These are phyloP conservation scores for Temnothorax unifasciatus DNA, from an alignment of 2,888 invertebrate genomes.

Conservation along the genomic window DNA sequence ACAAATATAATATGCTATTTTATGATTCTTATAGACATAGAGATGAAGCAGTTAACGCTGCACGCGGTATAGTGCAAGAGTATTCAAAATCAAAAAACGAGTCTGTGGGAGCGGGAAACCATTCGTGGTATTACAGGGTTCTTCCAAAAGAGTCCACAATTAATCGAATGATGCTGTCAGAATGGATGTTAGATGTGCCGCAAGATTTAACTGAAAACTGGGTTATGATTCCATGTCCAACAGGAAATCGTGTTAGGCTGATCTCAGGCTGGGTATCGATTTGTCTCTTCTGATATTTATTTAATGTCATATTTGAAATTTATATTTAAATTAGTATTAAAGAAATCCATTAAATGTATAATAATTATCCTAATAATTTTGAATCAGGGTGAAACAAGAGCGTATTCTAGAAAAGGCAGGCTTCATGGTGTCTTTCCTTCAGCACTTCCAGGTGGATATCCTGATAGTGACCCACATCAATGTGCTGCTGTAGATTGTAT, in stretches of 20 bases:
- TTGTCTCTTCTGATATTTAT: not conserved
- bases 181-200: conserved; percentile 97
- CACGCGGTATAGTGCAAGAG: conserved; percentile 87
- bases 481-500: conserved; percentile 95
- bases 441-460: conserved; percentile 91
- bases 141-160: conserved; percentile 76
- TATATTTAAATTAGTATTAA: not conserved
- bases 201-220: conserved; percentile 91
- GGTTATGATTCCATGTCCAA: conserved; percentile 93
- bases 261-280: conserved; percentile 89
- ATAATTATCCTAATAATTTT: conserved; percentile 37
- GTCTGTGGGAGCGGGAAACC: conserved; percentile 64
- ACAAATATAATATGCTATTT: conserved; percentile 25
- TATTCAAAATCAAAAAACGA: conserved; percentile 76
- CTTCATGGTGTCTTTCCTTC: conserved; percentile 86
- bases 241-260: conserved; percentile 93
- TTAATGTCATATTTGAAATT: not conserved
- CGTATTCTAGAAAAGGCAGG: conserved; percentile 90
- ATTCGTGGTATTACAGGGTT: not conserved
- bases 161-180: conserved; percentile 94
- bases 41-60: conserved; percentile 79
- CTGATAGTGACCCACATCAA: conserved; percentile 83
- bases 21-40: conserved; percentile 76
- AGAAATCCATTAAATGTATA: conserved; percentile 4
- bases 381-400: conserved; percentile 90